Percentiles rank a stretch among this genome's conserved stretches.
Evolutionary conservation across 2,888 invertebrate species (phyloP).

Genomic region (Idaea aversata): DNA sequence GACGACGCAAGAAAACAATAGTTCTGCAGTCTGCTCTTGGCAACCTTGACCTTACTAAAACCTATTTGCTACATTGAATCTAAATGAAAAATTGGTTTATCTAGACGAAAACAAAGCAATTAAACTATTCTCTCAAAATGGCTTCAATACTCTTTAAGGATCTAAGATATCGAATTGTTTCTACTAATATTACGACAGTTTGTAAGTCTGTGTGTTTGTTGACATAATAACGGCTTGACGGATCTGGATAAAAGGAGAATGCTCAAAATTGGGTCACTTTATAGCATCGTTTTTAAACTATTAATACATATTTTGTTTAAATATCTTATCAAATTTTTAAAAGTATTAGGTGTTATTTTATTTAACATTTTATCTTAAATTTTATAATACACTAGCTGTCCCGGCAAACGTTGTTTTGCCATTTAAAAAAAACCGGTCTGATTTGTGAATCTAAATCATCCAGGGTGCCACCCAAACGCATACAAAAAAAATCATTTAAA

Average conservation of each 20-base stretch:
- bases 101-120: slow-evolving; percentile 5
- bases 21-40: too few relatives aligned
- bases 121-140: slow-evolving; percentile 3
- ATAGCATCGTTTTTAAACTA: background rate
- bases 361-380: too few relatives aligned
- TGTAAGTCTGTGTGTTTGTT: background rate
- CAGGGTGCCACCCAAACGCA: too few relatives aligned
- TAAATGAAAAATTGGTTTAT: background rate
- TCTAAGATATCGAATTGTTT: background rate
- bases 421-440: too few relatives aligned
- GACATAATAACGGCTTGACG: background rate
- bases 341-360: too few relatives aligned
- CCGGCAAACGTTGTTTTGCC: too few relatives aligned
- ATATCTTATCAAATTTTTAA: too few relatives aligned
- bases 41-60: background rate
- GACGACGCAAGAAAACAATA: too few relatives aligned
- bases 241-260: background rate
- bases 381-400: too few relatives aligned
- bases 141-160: background rate
- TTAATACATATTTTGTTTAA: background rate
- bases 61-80: background rate
- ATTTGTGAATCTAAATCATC: too few relatives aligned
- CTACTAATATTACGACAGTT: background rate
- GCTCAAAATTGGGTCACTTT: background rate
- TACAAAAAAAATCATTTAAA: too few relatives aligned